Conservation (phyloP, 2,797 vertebrate species). For the Silurus aristotelis region DNA sequence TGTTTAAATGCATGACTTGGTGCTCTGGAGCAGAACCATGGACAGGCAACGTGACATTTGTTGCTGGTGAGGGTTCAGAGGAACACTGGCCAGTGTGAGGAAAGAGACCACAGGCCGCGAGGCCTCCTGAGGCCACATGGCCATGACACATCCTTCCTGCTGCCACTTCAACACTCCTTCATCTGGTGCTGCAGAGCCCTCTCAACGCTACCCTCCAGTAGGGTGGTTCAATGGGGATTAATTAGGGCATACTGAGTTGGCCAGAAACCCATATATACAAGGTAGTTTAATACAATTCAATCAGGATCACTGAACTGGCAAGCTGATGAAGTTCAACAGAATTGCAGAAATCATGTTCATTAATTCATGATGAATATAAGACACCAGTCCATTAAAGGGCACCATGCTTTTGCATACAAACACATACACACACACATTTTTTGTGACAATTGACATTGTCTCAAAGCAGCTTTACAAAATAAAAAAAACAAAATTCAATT, state of each 20-base stretch:
- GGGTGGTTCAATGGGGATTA: slow-evolving; percentile 54
- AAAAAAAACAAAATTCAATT: too few species aligned
- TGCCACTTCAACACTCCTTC: slow-evolving; percentile 45
- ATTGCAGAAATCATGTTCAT: background rate
- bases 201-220: slow-evolving; percentile 29
- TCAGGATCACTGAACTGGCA: slow-evolving; percentile 1
- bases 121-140: slow-evolving; percentile 20
- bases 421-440: background rate
- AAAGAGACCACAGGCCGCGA: slow-evolving; percentile 34
- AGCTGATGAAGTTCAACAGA: background rate
- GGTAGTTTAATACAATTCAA: slow-evolving; percentile 20
- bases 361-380: background rate
- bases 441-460: background rate
- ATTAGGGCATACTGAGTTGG: slow-evolving; percentile 47
- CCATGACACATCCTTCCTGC: slow-evolving; percentile 20
- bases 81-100: slow-evolving; percentile 43
- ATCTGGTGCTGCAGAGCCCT: slow-evolving; percentile 55
- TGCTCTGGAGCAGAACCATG: slow-evolving; percentile 69
- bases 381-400: background rate
- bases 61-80: slow-evolving; percentile 65
- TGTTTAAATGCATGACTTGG: slow-evolving; percentile 64
- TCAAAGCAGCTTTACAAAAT: too few species aligned
- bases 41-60: slow-evolving; percentile 70
- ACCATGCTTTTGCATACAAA: background rate
- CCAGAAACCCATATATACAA: slow-evolving; percentile 33